Evolutionary conservation across 1,140 invertebrate species (phyloP).

Genomic region (Heliothis virescens): DNA sequence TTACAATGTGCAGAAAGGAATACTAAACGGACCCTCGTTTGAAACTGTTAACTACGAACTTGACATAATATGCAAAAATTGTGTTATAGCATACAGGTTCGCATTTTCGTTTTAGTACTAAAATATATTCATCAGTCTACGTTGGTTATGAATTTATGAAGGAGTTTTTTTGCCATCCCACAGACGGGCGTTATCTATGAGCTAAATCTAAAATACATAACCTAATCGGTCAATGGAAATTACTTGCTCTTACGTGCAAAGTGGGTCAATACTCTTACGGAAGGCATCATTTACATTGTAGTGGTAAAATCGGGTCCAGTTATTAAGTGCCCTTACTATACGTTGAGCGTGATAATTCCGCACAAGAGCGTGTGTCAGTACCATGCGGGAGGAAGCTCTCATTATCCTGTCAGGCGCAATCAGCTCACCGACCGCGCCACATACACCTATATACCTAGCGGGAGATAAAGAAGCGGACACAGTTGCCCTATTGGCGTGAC

Average conservation of each 20-base stretch:
- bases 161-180: not conserved
- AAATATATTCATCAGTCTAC: not conserved
- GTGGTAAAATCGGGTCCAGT: conserved; percentile 35
- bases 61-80: too few species aligned
- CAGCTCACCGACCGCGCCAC: conserved; percentile 63
- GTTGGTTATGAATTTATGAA: not conserved
- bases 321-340: conserved; percentile 71
- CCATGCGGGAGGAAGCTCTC: conserved; percentile 82
- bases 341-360: conserved; percentile 65
- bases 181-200: not conserved
- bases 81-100: too few species aligned
- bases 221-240: conserved; percentile 5
- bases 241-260: not conserved
- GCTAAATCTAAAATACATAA: not conserved
- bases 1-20: conserved; percentile 3
- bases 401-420: conserved; percentile 84
- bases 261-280: not conserved
- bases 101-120: too few species aligned
- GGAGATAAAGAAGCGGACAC: conserved; percentile 67
- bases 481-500: conserved; percentile 54
- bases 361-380: conserved; percentile 69
- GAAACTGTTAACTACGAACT: too few species aligned
- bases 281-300: conserved; percentile 14
- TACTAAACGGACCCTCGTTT: not conserved
- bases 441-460: conserved; percentile 54